Percentiles rank a stretch among this genome's conserved stretches.
Conservation (phyloP, 2,888 invertebrate genomes). For the Eustalomyia histrio region DNA sequence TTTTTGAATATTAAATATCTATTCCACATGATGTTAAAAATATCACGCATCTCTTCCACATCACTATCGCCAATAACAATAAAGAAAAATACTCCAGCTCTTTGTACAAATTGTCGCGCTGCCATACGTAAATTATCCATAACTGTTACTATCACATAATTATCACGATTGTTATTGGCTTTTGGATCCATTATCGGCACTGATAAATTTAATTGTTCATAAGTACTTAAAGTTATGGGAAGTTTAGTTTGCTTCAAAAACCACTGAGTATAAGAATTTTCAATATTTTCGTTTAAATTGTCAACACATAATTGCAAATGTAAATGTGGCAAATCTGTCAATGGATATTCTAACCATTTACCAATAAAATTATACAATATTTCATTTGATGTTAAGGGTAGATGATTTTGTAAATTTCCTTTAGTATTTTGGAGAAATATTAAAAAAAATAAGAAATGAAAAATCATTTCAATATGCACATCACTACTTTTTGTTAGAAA, state of each 20-base stretch:
- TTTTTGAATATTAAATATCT: slow-evolving; percentile 63
- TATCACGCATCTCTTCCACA: slow-evolving; percentile 54
- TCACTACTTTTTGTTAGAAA: too few species aligned
- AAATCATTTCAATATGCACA: neutral
- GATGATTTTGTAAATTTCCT: neutral
- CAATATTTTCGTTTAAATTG: slow-evolving; percentile 64
- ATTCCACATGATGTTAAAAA: slow-evolving; percentile 67
- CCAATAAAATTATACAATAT: slow-evolving; percentile 17
- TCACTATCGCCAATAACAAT: slow-evolving; percentile 64
- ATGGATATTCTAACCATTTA: slow-evolving; percentile 45
- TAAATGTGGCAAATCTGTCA: slow-evolving; percentile 65
- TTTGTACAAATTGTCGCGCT: slow-evolving; percentile 54
- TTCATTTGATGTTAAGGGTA: neutral
- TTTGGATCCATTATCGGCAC: neutral
- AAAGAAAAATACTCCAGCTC: slow-evolving; percentile 68
- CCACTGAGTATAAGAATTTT: slow-evolving; percentile 69
- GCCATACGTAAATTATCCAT: slow-evolving; percentile 60
- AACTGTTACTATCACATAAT: slow-evolving; percentile 67
- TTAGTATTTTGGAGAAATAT: neutral
- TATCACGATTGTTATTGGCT: slow-evolving; percentile 52
- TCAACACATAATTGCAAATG: slow-evolving; percentile 67
- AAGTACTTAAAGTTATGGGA: slow-evolving; percentile 58
- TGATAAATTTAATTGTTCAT: slow-evolving; percentile 16
- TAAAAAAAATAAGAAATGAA: neutral
- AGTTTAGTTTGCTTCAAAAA: slow-evolving; percentile 63